These are phyloP conservation scores for Lithophane ornitopus DNA, from an alignment of 2,888 invertebrate genomes.

Conservation along the genomic window DNA sequence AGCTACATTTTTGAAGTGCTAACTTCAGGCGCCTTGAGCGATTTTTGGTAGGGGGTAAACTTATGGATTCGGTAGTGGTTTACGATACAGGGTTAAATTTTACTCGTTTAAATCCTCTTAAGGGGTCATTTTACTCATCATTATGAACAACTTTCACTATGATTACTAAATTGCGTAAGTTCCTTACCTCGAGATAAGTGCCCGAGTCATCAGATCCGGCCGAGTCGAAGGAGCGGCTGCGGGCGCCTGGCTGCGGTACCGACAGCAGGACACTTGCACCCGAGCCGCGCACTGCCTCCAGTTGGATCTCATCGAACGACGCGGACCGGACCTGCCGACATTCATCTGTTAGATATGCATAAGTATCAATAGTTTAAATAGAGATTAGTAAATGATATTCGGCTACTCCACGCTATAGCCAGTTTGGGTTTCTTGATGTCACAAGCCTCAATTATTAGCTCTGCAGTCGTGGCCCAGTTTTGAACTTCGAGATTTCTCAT, in stretches of 20 bases:
- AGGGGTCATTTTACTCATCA: no score
- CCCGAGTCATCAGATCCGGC: slow-evolving; percentile 93
- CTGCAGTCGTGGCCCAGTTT: background rate
- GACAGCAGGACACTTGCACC: slow-evolving; percentile 89
- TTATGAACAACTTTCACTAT: no score
- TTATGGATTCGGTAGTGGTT: no score
- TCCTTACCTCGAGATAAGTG: slow-evolving; percentile 84
- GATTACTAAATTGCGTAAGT: background rate
- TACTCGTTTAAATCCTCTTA: no score
- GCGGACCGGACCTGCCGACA: slow-evolving; percentile 93
- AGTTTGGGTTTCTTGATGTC: background rate
- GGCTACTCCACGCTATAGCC: background rate
- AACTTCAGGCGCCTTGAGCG: no score
- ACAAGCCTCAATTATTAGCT: background rate
- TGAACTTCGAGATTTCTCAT: background rate
- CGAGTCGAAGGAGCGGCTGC: slow-evolving; percentile 95
- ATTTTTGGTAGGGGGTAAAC: no score
- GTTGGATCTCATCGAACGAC: slow-evolving; percentile 97
- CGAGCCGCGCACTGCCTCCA: slow-evolving; percentile 93
- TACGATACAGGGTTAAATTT: no score
- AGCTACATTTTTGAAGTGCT: no score
- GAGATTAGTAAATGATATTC: background rate
- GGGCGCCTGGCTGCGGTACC: slow-evolving; percentile 93
- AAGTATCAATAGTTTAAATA: background rate
- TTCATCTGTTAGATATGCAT: slow-evolving; percentile 10